Evolutionary conservation across 2,797 vertebrate genomes (phyloP).

Genomic region (Enteromius paludinosus): DNA sequence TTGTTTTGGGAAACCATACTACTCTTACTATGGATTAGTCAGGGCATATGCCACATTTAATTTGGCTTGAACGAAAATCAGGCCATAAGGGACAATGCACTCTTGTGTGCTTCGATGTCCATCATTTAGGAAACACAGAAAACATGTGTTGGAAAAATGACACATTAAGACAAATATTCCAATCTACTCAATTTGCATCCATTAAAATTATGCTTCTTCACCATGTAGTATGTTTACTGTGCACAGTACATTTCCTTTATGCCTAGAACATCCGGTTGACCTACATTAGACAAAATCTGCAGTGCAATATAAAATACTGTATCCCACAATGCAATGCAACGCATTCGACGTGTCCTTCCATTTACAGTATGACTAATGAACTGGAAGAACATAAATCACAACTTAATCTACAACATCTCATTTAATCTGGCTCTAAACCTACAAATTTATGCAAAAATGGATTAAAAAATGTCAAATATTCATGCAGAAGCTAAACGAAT

Average conservation of each 20-base stretch:
- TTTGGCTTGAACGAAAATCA: constrained; percentile 6
- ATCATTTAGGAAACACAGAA: neutral
- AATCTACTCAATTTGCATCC: neutral
- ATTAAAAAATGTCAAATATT: neutral
- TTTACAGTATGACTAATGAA: neutral
- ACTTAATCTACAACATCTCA: neutral
- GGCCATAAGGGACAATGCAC: neutral
- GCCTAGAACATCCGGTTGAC: neutral
- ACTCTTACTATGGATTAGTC: constrained; percentile 7
- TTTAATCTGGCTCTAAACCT: neutral
- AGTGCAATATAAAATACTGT: neutral
- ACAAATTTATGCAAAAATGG: neutral
- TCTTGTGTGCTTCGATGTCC: neutral
- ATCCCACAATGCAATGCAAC: neutral
- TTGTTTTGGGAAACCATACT: neutral
- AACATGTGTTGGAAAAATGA: neutral
- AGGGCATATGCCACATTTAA: constrained; percentile 6
- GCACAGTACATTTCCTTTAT: neutral
- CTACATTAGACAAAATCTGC: neutral
- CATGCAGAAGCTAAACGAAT: neutral
- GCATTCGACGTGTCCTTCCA: neutral
- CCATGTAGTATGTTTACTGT: neutral
- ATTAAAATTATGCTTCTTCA: neutral
- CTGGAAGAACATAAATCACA: neutral
- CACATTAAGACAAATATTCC: neutral